Evolutionary conservation across 2,888 invertebrate species (phyloP).

Genomic region (Lysandra bellargus): DNA sequence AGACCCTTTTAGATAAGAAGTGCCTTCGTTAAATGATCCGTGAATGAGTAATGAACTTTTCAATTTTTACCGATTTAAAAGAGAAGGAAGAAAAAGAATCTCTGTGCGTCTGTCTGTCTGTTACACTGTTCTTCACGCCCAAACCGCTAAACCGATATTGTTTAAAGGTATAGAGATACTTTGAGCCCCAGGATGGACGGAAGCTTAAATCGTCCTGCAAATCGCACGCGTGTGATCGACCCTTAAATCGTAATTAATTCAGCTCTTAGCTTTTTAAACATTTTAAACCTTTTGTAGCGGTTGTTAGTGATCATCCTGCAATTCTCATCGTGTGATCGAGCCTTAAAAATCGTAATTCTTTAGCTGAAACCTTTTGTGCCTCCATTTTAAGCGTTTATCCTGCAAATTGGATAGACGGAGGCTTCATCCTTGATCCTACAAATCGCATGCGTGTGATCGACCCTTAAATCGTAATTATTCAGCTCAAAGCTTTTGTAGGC

Average conservation of each 20-base stretch:
- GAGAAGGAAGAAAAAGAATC: neutral
- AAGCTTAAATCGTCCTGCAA: neutral
- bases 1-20: slow-evolving; percentile 2
- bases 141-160: no score
- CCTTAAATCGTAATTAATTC: slow-evolving; percentile 11
- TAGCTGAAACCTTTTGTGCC: neutral
- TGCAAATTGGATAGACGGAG: no score
- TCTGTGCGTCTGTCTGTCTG: no score
- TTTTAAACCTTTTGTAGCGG: no score
- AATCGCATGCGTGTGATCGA: neutral
- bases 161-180: no score
- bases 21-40: slow-evolving; percentile 10
- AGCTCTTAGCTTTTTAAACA: neutral
- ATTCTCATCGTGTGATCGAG: neutral
- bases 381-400: no score
- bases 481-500: slow-evolving; percentile 11
- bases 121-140: no score
- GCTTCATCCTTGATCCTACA: neutral
- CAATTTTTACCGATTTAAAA: neutral
- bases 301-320: neutral
- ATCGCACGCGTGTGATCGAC: neutral
- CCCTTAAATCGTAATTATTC: slow-evolving; percentile 11
- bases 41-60: slow-evolving; percentile 10
- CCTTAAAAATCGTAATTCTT: neutral
- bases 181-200: no score